Conservation (phyloP, 2,888 invertebrate genomes). For the Polydrusus tereticollis region DNA sequence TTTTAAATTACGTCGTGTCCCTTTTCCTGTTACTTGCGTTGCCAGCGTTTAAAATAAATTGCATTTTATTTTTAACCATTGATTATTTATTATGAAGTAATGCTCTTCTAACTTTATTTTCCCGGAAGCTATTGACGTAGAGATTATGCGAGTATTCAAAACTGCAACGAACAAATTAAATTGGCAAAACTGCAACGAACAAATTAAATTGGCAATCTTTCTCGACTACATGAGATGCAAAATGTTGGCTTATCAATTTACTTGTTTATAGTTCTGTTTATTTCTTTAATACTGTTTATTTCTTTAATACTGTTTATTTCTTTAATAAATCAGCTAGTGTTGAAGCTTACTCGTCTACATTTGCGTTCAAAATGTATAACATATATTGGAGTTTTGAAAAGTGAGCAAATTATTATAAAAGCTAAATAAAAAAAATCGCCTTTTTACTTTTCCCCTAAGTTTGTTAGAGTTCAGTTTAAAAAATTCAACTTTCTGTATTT, state of each 20-base stretch:
- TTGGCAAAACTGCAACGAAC: not conserved
- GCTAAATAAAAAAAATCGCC: too few relatives aligned
- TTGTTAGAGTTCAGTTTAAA: too few relatives aligned
- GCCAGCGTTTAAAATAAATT: not conserved
- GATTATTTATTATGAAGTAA: not conserved
- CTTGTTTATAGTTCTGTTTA: too few relatives aligned
- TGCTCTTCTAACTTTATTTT: not conserved
- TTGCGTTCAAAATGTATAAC: not conserved
- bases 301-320: not conserved
- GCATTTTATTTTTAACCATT: not conserved
- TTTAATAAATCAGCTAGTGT: not conserved
- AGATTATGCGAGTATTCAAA: not conserved
- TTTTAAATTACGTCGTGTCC: too few relatives aligned
- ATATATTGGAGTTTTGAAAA: too few relatives aligned
- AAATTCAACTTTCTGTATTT: too few relatives aligned
- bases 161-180: not conserved
- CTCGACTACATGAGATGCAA: not conserved
- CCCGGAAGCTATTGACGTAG: not conserved
- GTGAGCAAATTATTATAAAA: too few relatives aligned
- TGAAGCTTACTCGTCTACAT: not conserved
- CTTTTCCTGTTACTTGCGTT: too few relatives aligned
- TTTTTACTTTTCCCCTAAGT: too few relatives aligned
- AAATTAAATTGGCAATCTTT: not conserved
- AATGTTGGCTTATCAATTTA: not conserved
- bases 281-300: too few relatives aligned